Evolutionary conservation across 2,113 vertebrate species (phyloP).

Genomic region (human): GRCh38 chr1:187731001-187731500

Average conservation of each 20-base stretch:
- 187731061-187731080: not conserved
- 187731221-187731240: not conserved
- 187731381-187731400: not conserved
- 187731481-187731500: not conserved
- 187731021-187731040: not conserved
- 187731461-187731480: not conserved
- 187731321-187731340: not conserved
- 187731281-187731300: not conserved
- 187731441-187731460: not conserved
- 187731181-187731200: not conserved
- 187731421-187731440: not conserved
- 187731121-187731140: not conserved
- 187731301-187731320: not conserved
- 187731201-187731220: not conserved
- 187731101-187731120: not conserved
- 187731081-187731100: not conserved
- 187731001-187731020: not conserved
- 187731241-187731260: not conserved
- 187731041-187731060: not conserved
- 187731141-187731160: not conserved
- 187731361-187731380: not conserved
- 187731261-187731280: not conserved
- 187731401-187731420: not conserved
- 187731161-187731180: not conserved
- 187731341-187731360: not conserved